A percentile compares a stretch with the other conserved stretches of the same genome.
Conservation (phyloP, 1,140 invertebrate species). For the Lycorma delicatula region DNA sequence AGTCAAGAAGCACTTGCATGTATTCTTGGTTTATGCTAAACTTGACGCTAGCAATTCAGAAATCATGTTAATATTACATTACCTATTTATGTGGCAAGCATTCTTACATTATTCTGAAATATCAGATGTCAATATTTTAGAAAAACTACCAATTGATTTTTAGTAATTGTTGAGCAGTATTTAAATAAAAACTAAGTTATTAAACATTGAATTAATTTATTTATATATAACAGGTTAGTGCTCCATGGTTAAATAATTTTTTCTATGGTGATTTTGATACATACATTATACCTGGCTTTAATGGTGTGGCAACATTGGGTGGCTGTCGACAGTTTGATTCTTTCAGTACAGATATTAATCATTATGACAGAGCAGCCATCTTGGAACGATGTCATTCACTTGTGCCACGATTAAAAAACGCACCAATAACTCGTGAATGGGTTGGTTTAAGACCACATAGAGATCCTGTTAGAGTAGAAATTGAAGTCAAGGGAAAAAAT, state of each 20-base stretch:
- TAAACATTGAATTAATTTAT: too few relatives aligned
- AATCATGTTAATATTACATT: too few relatives aligned
- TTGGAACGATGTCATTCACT: slow-evolving; percentile 60
- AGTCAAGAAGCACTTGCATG: too few relatives aligned
- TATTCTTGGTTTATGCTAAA: too few relatives aligned
- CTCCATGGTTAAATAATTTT: slow-evolving; percentile 84
- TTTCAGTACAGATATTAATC: slow-evolving; percentile 56
- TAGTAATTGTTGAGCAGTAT: too few relatives aligned
- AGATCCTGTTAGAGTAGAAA: slow-evolving; percentile 4
- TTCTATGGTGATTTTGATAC: slow-evolving; percentile 76
- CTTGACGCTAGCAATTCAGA: too few relatives aligned
- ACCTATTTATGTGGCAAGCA: too few relatives aligned
- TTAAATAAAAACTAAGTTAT: too few relatives aligned
- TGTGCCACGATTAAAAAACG: slow-evolving; percentile 57
- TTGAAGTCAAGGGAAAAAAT: neutral
- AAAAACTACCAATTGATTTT: too few relatives aligned
- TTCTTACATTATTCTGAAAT: too few relatives aligned
- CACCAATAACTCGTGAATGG: slow-evolving; percentile 47
- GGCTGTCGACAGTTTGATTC: slow-evolving; percentile 74
- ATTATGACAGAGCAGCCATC: slow-evolving; percentile 63
- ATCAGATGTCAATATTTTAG: too few relatives aligned
- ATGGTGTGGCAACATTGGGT: slow-evolving; percentile 66
- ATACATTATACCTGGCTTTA: slow-evolving; percentile 72
- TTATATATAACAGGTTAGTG: slow-evolving; percentile 66
- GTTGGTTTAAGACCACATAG: slow-evolving; percentile 27